Percentiles rank a stretch among this genome's conserved stretches.
Evolutionary conservation across 2,888 invertebrate genomes (phyloP).

Genomic region (Mesorhabditis sp.): DNA sequence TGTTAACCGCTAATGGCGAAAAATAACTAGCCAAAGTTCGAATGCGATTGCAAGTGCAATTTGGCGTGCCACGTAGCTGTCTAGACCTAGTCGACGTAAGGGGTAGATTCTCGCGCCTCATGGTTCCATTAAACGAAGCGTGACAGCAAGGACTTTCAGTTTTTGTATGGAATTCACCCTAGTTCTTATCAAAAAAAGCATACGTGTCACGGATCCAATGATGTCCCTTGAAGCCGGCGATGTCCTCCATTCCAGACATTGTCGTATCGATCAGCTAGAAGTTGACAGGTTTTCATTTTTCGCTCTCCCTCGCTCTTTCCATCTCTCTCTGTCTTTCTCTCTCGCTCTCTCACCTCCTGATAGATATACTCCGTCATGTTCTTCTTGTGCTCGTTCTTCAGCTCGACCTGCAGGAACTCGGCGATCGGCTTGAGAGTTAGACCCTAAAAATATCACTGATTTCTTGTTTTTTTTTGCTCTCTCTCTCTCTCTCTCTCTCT

Average conservation of each 20-base stretch:
- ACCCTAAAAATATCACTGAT: slow-evolving; percentile 66
- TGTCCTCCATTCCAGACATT: slow-evolving; percentile 57
- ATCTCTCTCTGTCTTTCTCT: not conserved
- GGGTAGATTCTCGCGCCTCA: too few species aligned
- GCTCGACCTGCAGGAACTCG: slow-evolving; percentile 86
- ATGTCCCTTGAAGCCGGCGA: slow-evolving; percentile 53
- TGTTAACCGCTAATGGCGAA: too few species aligned
- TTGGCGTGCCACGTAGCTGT: too few species aligned
- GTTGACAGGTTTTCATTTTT: not conserved
- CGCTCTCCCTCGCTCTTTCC: not conserved
- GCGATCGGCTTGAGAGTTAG: slow-evolving; percentile 97
- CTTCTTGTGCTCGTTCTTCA: slow-evolving; percentile 81
- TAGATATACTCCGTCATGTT: slow-evolving; percentile 91
- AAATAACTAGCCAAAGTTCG: too few species aligned
- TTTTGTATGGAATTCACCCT: not conserved
- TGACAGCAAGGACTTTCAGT: not conserved
- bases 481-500: not conserved
- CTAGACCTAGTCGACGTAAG: too few species aligned
- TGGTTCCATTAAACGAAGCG: too few species aligned
- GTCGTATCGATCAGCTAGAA: slow-evolving; percentile 45
- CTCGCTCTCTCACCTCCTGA: slow-evolving; percentile 20
- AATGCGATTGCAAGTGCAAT: too few species aligned
- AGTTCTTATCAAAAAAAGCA: slow-evolving; percentile 7
- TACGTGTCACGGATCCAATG: slow-evolving; percentile 52
- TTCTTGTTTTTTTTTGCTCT: not conserved